Evolutionary conservation across 2,888 invertebrate genomes (phyloP).

Genomic region (Microctonus aethiopoides): DNA sequence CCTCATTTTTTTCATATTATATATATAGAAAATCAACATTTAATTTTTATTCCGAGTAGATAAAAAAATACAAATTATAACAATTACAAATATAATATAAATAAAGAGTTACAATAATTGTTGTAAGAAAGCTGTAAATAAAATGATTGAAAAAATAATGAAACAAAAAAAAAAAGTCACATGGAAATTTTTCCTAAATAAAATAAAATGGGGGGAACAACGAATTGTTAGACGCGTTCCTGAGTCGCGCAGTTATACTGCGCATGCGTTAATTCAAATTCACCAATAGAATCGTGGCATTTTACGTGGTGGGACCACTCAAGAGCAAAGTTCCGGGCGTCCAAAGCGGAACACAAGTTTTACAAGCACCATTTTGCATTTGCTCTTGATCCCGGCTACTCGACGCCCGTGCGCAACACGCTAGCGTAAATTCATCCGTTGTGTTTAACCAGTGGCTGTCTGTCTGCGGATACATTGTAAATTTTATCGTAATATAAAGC

Average conservation of each 20-base stretch:
- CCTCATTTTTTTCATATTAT: too few relatives aligned
- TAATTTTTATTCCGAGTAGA: neutral
- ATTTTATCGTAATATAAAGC: slow-evolving; percentile 28
- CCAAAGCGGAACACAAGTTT: slow-evolving; percentile 33
- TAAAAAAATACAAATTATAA: neutral
- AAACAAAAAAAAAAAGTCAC: neutral
- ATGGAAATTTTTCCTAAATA: neutral
- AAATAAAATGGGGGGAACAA: slow-evolving; percentile 9
- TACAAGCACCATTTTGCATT: slow-evolving; percentile 56
- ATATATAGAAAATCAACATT: too few relatives aligned
- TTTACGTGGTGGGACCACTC: slow-evolving; percentile 17
- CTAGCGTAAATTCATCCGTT: slow-evolving; percentile 47
- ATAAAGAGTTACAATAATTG: neutral
- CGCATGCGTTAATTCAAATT: slow-evolving; percentile 50
- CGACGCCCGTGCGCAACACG: slow-evolving; percentile 62
- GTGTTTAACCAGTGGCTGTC: slow-evolving; percentile 59
- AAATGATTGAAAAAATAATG: neutral
- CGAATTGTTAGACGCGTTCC: slow-evolving; percentile 16
- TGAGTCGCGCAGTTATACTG: neutral
- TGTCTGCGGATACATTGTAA: slow-evolving; percentile 43
- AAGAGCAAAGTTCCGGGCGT: slow-evolving; percentile 27
- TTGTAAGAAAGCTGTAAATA: slow-evolving; percentile 1
- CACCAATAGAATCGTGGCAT: slow-evolving; percentile 40
- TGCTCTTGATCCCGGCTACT: slow-evolving; percentile 58
- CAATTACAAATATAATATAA: neutral